These are phyloP conservation scores for Squalus acanthias DNA, from an alignment of 2,797 vertebrate species.

Conservation along the genomic window DNA sequence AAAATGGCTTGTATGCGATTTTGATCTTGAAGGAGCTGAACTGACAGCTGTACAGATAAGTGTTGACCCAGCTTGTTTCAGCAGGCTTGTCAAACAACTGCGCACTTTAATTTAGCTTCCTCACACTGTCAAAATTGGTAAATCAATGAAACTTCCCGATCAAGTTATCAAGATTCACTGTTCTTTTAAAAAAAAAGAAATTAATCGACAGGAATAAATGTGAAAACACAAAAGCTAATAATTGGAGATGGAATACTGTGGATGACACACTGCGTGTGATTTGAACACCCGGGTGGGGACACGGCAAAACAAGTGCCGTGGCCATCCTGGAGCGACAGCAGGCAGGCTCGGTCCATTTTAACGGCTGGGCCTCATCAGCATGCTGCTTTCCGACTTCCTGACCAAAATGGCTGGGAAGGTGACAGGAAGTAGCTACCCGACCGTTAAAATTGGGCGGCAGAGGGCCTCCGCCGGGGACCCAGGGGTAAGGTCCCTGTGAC, in stretches of 20 bases:
- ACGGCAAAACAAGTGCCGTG: neutral
- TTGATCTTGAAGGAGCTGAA: constrained; percentile 17
- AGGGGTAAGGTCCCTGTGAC: neutral
- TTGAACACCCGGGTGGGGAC: neutral
- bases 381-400: neutral
- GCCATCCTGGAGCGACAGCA: neutral
- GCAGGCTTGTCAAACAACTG: neutral
- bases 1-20: neutral
- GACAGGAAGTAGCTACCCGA: neutral
- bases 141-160: neutral
- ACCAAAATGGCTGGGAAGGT: neutral
- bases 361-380: neutral
- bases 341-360: neutral
- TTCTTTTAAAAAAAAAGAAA: neutral
- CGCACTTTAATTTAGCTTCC: neutral
- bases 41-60: neutral
- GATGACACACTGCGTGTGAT: neutral
- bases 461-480: neutral
- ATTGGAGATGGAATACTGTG: neutral
- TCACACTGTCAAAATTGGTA: neutral
- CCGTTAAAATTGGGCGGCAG: neutral
- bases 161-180: neutral
- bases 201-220: constrained; percentile 9
- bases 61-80: neutral
- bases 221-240: neutral